phyloP scores from a whole-genome alignment of 2,797 vertebrate genomes.

The Siniperca obscura region DNA sequence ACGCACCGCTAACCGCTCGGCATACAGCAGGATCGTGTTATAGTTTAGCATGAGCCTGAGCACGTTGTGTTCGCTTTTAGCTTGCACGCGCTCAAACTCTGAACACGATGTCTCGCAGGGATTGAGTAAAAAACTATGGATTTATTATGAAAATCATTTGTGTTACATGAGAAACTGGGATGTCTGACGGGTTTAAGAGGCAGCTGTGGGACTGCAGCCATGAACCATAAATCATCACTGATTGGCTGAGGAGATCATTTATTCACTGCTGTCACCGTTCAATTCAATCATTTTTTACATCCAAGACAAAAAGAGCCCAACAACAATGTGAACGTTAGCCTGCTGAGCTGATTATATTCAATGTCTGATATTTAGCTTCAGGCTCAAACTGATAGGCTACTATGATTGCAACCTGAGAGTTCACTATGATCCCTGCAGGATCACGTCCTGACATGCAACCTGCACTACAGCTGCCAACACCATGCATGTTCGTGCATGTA shows the following conservation, averaged over 20 bases:
- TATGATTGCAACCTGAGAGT: not conserved
- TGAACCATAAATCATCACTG: conserved; percentile 40
- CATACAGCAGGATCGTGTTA: conserved; percentile 12
- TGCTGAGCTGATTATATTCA: conserved; percentile 8
- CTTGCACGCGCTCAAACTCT: not conserved
- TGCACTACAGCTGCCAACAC: not conserved
- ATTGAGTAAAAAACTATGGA: conserved; percentile 32
- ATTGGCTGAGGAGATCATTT: conserved; percentile 24
- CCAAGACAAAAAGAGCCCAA: not conserved
- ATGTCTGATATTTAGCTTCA: not conserved
- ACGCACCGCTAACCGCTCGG: not conserved
- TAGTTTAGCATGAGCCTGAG: conserved; percentile 15
- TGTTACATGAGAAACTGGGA: conserved; percentile 36
- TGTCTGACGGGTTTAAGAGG: conserved; percentile 49
- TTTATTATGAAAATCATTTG: conserved; percentile 39
- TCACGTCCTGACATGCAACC: conserved; percentile 18
- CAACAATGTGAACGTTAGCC: not conserved
- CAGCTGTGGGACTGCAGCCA: conserved; percentile 25
- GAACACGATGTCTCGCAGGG: not conserved
- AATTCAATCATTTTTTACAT: not conserved
- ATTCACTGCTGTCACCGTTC: conserved; percentile 16
- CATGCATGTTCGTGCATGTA: not conserved
- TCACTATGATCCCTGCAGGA: not conserved
- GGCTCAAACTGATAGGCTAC: conserved; percentile 13
- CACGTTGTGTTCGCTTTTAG: conserved; percentile 1